Percentiles rank a stretch among this genome's conserved stretches.
Conservation (phyloP, 2,888 invertebrate species). For the Drosophila monieri region DNA sequence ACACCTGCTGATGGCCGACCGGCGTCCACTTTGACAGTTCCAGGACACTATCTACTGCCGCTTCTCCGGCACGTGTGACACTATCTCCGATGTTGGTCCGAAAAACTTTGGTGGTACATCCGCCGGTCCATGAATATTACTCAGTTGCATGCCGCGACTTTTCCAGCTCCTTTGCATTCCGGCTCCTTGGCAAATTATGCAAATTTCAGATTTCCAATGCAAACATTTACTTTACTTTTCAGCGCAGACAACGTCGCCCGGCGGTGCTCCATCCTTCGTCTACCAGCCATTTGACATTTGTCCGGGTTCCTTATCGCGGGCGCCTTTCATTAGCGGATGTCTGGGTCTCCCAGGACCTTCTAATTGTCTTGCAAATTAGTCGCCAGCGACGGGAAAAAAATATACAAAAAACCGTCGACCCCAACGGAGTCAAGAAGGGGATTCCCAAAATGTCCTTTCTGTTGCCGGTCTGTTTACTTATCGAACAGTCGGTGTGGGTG, state of each 20-base stretch:
- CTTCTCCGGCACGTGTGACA: slow-evolving; percentile 63
- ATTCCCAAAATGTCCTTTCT: slow-evolving; percentile 14
- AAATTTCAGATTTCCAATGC: slow-evolving; percentile 82
- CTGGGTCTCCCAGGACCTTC: slow-evolving; percentile 70
- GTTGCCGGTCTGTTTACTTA: slow-evolving; percentile 40
- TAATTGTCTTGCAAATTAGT: slow-evolving; percentile 82
- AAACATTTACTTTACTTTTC: slow-evolving; percentile 82
- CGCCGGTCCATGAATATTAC: slow-evolving; percentile 68
- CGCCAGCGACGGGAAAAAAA: slow-evolving; percentile 50
- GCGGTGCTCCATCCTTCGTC: slow-evolving; percentile 31
- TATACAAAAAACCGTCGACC: slow-evolving; percentile 24
- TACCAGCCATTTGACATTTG: slow-evolving; percentile 65
- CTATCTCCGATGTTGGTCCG: slow-evolving; percentile 45
- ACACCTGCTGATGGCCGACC: slow-evolving; percentile 62
- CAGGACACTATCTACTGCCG: slow-evolving; percentile 58
- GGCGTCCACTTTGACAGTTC: slow-evolving; percentile 80
- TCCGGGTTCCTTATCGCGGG: slow-evolving; percentile 75
- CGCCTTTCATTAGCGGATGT: slow-evolving; percentile 80
- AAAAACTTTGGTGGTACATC: slow-evolving; percentile 34
- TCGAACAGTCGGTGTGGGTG: slow-evolving; percentile 44
- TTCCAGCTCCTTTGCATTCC: slow-evolving; percentile 3
- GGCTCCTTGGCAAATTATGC: slow-evolving; percentile 79
- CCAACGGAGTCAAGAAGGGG: slow-evolving; percentile 31
- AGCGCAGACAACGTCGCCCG: slow-evolving; percentile 58
- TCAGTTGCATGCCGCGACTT: slow-evolving; percentile 38